These are phyloP conservation scores for Tenthredo notha DNA, from an alignment of 2,888 invertebrate genomes.

Conservation along the genomic window DNA sequence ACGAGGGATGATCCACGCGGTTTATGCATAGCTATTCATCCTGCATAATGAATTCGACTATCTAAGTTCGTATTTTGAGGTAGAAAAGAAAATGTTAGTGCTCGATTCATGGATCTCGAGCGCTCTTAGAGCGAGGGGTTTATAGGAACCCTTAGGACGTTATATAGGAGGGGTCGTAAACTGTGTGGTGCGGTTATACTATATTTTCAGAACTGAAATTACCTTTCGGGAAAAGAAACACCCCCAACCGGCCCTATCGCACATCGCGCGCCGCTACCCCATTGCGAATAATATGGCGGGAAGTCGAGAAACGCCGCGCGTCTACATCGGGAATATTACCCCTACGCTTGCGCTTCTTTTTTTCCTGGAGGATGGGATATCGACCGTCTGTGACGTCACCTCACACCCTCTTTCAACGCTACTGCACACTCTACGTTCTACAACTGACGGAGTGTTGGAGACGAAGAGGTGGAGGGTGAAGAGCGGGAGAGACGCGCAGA, in stretches of 20 bases:
- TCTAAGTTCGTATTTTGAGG: not conserved
- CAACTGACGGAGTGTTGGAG: slow-evolving; percentile 39
- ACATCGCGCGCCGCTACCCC: slow-evolving; percentile 79
- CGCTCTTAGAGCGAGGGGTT: not conserved
- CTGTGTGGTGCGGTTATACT: slow-evolving; percentile 2
- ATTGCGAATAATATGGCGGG: slow-evolving; percentile 76
- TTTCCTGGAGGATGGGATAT: slow-evolving; percentile 62
- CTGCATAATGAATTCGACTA: not conserved
- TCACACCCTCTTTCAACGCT: slow-evolving; percentile 57
- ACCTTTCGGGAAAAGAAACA: slow-evolving; percentile 85
- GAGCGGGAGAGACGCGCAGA: slow-evolving; percentile 50
- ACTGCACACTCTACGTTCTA: slow-evolving; percentile 55
- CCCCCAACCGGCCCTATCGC: slow-evolving; percentile 86
- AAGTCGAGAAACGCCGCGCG: slow-evolving; percentile 58
- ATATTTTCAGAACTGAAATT: slow-evolving; percentile 67
- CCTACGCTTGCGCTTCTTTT: slow-evolving; percentile 60
- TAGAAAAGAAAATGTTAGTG: not conserved
- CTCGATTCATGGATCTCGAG: slow-evolving; percentile 28
- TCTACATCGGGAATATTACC: slow-evolving; percentile 53
- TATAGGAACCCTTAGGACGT: not conserved
- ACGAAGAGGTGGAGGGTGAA: slow-evolving; percentile 43
- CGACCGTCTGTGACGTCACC: slow-evolving; percentile 76
- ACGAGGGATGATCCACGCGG: slow-evolving; percentile 71
- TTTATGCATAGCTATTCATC: slow-evolving; percentile 39
- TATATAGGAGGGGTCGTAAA: slow-evolving; percentile 24